These are phyloP conservation scores for Ophraella communa DNA, from an alignment of 2,888 invertebrate genomes.

Conservation along the genomic window DNA sequence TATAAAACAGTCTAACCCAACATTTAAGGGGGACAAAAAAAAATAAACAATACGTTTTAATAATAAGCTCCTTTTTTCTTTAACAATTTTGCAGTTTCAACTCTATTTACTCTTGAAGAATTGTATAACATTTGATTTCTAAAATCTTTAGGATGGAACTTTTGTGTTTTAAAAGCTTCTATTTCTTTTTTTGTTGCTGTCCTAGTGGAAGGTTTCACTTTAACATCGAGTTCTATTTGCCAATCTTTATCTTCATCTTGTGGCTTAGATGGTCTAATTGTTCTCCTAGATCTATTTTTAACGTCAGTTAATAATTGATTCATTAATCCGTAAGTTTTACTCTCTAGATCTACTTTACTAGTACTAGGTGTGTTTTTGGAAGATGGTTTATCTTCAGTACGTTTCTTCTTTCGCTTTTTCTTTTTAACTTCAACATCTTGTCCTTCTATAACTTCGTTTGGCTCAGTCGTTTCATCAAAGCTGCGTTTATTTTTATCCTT, in stretches of 20 bases:
- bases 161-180: slow-evolving; percentile 27
- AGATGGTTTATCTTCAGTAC: slow-evolving; percentile 1
- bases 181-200: slow-evolving; percentile 32
- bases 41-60: neutral
- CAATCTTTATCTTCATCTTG: slow-evolving; percentile 26
- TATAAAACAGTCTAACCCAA: neutral
- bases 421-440: slow-evolving; percentile 11
- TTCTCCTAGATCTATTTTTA: slow-evolving; percentile 41
- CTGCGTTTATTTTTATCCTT: slow-evolving; percentile 4
- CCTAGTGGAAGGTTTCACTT: slow-evolving; percentile 42
- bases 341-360: slow-evolving; percentile 18
- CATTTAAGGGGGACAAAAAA: neutral
- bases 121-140: slow-evolving; percentile 51
- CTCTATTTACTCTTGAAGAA: slow-evolving; percentile 45
- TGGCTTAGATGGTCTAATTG: slow-evolving; percentile 34
- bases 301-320: slow-evolving; percentile 41
- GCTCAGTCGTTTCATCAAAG: neutral
- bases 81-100: slow-evolving; percentile 45
- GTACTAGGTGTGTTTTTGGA: neutral
- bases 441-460: too few relatives aligned
- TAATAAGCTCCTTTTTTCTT: slow-evolving; percentile 42
- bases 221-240: slow-evolving; percentile 23
- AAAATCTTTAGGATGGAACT: slow-evolving; percentile 52
- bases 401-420: slow-evolving; percentile 19
- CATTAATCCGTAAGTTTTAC: slow-evolving; percentile 37